Evolutionary conservation across 2,113 vertebrate species (phyloP).

Genomic region (Rhabdomys dilectus): DNA sequence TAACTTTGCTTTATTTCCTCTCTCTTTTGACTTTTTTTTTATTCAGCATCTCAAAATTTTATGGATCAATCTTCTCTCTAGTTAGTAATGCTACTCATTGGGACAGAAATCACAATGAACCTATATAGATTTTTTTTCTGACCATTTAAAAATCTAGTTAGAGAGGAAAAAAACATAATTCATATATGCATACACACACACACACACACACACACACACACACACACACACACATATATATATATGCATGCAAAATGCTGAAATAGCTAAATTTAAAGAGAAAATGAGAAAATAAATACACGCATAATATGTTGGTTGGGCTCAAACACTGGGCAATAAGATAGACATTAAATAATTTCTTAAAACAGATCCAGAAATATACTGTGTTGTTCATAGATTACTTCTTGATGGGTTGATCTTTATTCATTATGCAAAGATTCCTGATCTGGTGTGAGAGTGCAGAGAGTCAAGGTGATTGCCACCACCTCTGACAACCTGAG

Average conservation of each 20-base stretch:
- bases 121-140: background rate
- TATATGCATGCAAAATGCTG: background rate
- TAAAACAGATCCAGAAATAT: background rate
- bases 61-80: background rate
- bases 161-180: background rate
- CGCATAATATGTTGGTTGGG: background rate
- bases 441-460: background rate
- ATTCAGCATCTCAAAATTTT: background rate
- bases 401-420: background rate
- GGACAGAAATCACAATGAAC: background rate
- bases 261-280: background rate
- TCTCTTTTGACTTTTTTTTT: background rate
- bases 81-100: background rate
- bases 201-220: too few relatives aligned
- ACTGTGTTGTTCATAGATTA: background rate
- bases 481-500: background rate
- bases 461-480: background rate
- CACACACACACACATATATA: background rate
- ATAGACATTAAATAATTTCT: background rate
- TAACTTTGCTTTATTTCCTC: slow-evolving; percentile 1
- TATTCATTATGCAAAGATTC: background rate
- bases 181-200: too few relatives aligned
- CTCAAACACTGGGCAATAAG: background rate
- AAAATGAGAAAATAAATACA: background rate
- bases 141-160: background rate